These are phyloP conservation scores for Standfussiana lucernea DNA, from an alignment of 2,888 invertebrate species.

Conservation along the genomic window DNA sequence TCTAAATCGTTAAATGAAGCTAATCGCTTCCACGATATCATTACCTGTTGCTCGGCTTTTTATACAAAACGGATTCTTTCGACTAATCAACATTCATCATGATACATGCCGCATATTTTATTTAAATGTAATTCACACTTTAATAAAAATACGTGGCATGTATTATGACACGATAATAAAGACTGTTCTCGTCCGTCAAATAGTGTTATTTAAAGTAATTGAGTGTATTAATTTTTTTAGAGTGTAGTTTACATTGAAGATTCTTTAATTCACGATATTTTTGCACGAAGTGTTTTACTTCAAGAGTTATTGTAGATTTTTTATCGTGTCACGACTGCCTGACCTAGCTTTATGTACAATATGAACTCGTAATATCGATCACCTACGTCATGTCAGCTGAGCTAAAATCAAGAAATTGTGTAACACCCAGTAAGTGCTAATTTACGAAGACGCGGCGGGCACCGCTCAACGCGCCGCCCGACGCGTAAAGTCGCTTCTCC, in stretches of 20 bases:
- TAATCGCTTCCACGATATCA: slow-evolving; percentile 38
- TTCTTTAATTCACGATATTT: neutral
- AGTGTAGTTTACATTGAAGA: neutral
- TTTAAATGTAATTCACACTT: slow-evolving; percentile 5
- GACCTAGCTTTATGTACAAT: neutral
- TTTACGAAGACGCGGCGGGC: too few species aligned
- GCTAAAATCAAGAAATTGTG: slow-evolving; percentile 37
- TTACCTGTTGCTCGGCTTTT: slow-evolving; percentile 43
- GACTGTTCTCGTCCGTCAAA: slow-evolving; percentile 16
- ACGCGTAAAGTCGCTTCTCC: too few species aligned
- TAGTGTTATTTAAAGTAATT: slow-evolving; percentile 2
- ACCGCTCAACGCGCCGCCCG: too few species aligned
- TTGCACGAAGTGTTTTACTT: neutral
- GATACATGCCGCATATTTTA: slow-evolving; percentile 11
- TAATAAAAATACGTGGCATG: neutral
- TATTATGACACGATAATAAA: neutral
- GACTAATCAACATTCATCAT: slow-evolving; percentile 31
- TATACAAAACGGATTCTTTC: slow-evolving; percentile 29
- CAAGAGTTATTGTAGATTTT: neutral
- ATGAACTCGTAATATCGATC: slow-evolving; percentile 20
- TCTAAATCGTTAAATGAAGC: slow-evolving; percentile 20
- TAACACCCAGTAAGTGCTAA: slow-evolving; percentile 23
- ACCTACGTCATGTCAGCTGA: slow-evolving; percentile 43
- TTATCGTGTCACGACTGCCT: neutral
- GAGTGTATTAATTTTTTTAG: neutral